phyloP scores from a whole-genome alignment of 2,113 vertebrate species.

The Nipponia nippon region DNA sequence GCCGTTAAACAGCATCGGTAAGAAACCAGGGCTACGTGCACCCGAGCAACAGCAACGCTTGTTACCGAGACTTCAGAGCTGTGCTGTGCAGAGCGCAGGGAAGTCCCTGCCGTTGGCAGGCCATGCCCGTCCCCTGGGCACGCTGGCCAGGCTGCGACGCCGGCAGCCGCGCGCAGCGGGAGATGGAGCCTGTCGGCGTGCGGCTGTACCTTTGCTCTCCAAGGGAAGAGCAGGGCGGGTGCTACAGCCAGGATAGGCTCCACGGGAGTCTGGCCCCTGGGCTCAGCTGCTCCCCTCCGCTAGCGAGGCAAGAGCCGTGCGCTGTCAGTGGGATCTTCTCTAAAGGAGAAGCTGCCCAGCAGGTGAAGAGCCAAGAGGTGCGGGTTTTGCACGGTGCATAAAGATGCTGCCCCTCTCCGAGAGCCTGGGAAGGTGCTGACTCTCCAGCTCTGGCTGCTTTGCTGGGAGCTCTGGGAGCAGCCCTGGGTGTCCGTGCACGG shows the following conservation, averaged over 20 bases:
- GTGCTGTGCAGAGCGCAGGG: not conserved
- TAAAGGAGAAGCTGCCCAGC: not conserved
- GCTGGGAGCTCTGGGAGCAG: not conserved
- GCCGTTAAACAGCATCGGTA: not conserved
- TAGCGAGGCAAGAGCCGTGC: not conserved
- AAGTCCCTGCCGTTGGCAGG: not conserved
- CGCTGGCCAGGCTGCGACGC: not conserved
- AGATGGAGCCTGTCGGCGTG: not conserved
- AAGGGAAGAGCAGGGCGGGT: not conserved
- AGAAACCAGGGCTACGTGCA: not conserved
- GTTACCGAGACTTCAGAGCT: not conserved
- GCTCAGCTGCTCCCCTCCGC: not conserved
- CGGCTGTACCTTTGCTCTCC: not conserved
- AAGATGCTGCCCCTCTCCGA: not conserved
- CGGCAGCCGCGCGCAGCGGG: not conserved
- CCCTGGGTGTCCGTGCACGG: rapidly evolving
- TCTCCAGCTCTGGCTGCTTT: not conserved
- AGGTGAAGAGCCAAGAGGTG: not conserved
- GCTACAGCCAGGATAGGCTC: not conserved
- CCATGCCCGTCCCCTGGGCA: not conserved
- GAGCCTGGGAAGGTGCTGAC: not conserved
- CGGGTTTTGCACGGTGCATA: not conserved
- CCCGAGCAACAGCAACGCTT: not conserved
- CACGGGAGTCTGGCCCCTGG: not conserved
- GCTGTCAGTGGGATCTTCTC: not conserved